Base-by-base conservation (phyloP, 2,797 vertebrate genomes). In the Tamandua tetradactyla region DNA sequence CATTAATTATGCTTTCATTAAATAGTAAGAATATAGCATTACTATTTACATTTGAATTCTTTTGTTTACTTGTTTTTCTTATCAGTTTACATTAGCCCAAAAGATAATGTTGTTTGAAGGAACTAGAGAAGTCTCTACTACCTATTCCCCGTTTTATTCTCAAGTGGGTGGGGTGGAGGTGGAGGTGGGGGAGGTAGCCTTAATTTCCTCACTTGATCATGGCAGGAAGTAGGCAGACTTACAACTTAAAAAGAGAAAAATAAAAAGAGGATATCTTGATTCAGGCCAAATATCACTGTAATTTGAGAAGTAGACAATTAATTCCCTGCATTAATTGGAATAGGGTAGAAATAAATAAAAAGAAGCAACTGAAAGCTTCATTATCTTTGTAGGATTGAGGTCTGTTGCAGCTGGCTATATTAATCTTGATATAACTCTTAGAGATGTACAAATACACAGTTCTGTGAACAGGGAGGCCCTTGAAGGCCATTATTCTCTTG, bases 121-220 rank as follows among this genome's bases (percentile, higher is more conserved):
- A 49, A 27, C 59, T 35, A 11, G 10, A 49, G 35, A 52, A 44
- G 47, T 42, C 49, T 5, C 8, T 49, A 18, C 23, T 0, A 37
- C 52, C n/a, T 20, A 13, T 44, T 42, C 15, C 47, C 4, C 8
- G 30, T 0, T 18, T 27, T 37, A 6, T 52, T 13, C 74, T 25
- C 61, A 23, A 47, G 0, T 11, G 6, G 6, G 2, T 4, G 25
- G 13, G 10, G 23, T 49, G 4, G 15, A 25, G 18, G 17, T 18
- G 52, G 18, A 7, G 17, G 52, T 3, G 18, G 11, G 20, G 18
- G 52, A 18, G 52, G 18, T 1, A 52, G 13, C 59, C 52, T 30
- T 82, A 23, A 37, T 49, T 55, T 42, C 44, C 3, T 35, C 44
- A 20, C 32, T 40, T 88, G 40, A 47, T 32, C 69, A 3, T 61